These are phyloP conservation scores for Drosophila parvula DNA, from an alignment of 1,140 invertebrate species.

Conservation along the genomic window DNA sequence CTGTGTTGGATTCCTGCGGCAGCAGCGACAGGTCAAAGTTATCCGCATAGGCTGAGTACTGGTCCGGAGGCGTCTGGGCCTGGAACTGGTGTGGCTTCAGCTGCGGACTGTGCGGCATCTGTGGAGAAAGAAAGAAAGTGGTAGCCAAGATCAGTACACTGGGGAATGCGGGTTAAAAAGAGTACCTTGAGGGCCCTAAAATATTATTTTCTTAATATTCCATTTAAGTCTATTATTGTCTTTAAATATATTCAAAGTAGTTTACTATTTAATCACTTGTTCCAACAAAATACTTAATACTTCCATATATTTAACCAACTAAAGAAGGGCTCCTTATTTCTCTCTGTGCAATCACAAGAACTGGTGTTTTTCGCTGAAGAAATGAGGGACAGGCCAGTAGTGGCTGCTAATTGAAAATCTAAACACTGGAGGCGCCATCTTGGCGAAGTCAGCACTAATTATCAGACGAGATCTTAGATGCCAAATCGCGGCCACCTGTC, in stretches of 20 bases:
- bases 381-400: conserved; percentile 15
- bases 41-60: conserved; percentile 87
- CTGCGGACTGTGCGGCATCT: conserved; percentile 94
- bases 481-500: conserved; percentile 49
- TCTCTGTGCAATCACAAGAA: conserved; percentile 12
- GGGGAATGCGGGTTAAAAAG: background rate
- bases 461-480: conserved; percentile 35
- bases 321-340: background rate
- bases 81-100: conserved; percentile 85
- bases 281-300: background rate
- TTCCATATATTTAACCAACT: too few species aligned
- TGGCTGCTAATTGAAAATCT: conserved; percentile 55
- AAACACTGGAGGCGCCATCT: conserved; percentile 50
- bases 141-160: conserved; percentile 17
- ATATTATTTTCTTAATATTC: too few species aligned
- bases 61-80: conserved; percentile 84
- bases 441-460: conserved; percentile 34
- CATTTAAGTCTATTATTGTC: background rate
- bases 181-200: too few species aligned
- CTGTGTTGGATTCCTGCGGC: conserved; percentile 84
- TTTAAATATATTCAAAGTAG: background rate
- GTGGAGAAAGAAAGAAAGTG: conserved; percentile 74
- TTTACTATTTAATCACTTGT: background rate
- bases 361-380: background rate
- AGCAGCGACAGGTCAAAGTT: conserved; percentile 90